A percentile compares a stretch with the other conserved stretches of the same genome.
Conservation (phyloP, 2,113 vertebrate genomes). For the Sylvia atricapilla region DNA sequence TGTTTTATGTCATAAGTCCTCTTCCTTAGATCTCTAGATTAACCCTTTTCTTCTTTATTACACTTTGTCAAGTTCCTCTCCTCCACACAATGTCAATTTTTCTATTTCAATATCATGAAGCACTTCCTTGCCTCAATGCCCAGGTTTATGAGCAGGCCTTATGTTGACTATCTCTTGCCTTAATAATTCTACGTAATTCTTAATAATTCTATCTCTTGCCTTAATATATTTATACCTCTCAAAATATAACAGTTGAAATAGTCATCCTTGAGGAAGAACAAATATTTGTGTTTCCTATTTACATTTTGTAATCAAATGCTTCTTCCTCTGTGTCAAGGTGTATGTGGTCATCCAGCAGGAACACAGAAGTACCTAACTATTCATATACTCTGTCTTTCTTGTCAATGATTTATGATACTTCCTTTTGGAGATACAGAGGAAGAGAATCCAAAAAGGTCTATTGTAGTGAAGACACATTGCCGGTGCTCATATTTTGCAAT, state of each 20-base stretch:
- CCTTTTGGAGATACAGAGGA: neutral
- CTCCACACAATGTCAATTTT: neutral
- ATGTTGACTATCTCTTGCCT: neutral
- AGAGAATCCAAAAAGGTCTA: neutral
- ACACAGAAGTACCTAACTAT: neutral
- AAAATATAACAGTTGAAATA: neutral
- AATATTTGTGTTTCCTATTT: neutral
- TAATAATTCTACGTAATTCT: neutral
- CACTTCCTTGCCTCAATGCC: neutral
- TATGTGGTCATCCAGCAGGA: neutral
- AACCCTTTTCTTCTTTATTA: neutral
- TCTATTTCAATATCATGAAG: neutral
- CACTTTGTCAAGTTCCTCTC: neutral
- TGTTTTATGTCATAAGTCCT: neutral
- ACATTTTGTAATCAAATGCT: neutral
- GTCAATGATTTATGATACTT: neutral
- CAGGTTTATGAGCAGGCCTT: neutral
- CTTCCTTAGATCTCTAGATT: neutral
- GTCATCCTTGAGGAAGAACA: neutral
- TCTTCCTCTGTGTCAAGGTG: neutral
- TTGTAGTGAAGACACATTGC: neutral
- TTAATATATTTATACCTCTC: neutral
- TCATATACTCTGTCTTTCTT: neutral
- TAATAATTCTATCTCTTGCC: neutral
- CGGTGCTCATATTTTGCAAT: neutral